Percentiles rank a stretch among this genome's conserved stretches.
phyloP scores from a whole-genome alignment of 2,113 vertebrate genomes.

The Copsychus sechellarum region DNA sequence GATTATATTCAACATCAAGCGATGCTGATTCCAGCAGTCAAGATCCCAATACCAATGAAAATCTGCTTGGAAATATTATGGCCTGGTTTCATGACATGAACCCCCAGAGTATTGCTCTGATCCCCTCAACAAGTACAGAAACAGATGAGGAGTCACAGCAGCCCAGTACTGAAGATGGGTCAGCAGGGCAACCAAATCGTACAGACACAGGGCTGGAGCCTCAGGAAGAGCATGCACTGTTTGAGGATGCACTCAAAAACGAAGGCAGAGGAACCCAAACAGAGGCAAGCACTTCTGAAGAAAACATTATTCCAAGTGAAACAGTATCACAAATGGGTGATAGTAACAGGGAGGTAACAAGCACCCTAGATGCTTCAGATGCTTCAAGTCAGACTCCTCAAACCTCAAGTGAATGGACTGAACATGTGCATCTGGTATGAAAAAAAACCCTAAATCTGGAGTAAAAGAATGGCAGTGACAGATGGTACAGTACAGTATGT shows the following conservation, averaged over 20 bases:
- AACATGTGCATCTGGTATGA: slow-evolving; percentile 92
- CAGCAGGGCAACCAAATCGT: slow-evolving; percentile 38
- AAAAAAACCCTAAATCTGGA: not conserved
- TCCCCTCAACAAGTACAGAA: slow-evolving; percentile 84
- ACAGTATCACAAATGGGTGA: slow-evolving; percentile 55
- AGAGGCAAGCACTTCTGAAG: slow-evolving; percentile 76
- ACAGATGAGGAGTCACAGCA: slow-evolving; percentile 70
- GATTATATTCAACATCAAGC: slow-evolving; percentile 75
- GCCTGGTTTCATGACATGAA: slow-evolving; percentile 99
- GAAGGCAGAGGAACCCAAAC: slow-evolving; percentile 81
- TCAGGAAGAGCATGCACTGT: slow-evolving; percentile 70
- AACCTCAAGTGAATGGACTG: slow-evolving; percentile 90
- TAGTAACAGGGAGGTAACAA: slow-evolving; percentile 35
- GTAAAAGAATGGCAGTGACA: not conserved
- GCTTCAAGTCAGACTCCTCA: slow-evolving; percentile 81
- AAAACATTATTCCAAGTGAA: slow-evolving; percentile 65
- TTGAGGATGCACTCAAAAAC: slow-evolving; percentile 75
- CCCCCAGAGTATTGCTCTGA: slow-evolving; percentile 91
- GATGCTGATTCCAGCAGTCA: slow-evolving; percentile 77
- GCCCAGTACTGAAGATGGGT: slow-evolving; percentile 49
- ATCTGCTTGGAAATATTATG: slow-evolving; percentile 97
- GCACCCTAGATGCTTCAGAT: slow-evolving; percentile 68
- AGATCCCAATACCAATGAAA: slow-evolving; percentile 83
- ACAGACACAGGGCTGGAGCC: slow-evolving; percentile 40
- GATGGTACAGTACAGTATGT: slow-evolving; percentile 48